These are phyloP conservation scores for Leptobrachium ailaonicum DNA, from an alignment of 2,113 vertebrate genomes.

Conservation along the genomic window DNA sequence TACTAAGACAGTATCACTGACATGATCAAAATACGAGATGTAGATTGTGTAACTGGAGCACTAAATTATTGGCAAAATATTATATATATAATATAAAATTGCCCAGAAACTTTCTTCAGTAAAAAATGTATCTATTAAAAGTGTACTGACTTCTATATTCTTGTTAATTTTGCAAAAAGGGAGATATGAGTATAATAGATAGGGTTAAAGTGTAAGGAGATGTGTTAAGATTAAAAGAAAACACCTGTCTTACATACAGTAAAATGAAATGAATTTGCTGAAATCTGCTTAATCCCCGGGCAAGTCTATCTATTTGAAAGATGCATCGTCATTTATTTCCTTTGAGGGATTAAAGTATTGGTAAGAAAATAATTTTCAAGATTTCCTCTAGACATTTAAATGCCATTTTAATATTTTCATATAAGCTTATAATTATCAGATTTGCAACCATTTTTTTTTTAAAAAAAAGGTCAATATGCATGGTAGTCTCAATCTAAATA, in stretches of 20 bases:
- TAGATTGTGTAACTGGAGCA: too few relatives aligned
- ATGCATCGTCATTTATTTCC: slow-evolving; percentile 36
- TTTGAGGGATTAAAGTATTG: slow-evolving; percentile 22
- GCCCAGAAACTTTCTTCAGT: too few relatives aligned
- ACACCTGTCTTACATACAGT: slow-evolving; percentile 20
- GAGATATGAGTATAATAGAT: neutral
- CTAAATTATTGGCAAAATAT: too few relatives aligned
- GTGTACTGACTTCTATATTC: too few relatives aligned
- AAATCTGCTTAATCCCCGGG: slow-evolving; percentile 29
- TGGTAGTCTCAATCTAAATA: neutral
- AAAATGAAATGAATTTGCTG: slow-evolving; percentile 30
- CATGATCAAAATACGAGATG: too few relatives aligned
- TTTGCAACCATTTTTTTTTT: slow-evolving; percentile 34
- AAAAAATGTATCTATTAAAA: too few relatives aligned
- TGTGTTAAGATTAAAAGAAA: neutral
- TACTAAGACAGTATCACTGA: too few relatives aligned
- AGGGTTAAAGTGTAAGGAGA: slow-evolving; percentile 10
- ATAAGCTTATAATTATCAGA: slow-evolving; percentile 34
- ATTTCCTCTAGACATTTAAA: slow-evolving; percentile 40
- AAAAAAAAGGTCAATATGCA: slow-evolving; percentile 7
- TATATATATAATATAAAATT: too few relatives aligned
- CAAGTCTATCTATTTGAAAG: slow-evolving; percentile 29
- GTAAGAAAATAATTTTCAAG: slow-evolving; percentile 26
- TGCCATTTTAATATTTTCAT: slow-evolving; percentile 19
- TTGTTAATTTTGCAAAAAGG: neutral